These are phyloP conservation scores for Stenodema calcarata DNA, from an alignment of 2,888 invertebrate genomes.

Conservation along the genomic window DNA sequence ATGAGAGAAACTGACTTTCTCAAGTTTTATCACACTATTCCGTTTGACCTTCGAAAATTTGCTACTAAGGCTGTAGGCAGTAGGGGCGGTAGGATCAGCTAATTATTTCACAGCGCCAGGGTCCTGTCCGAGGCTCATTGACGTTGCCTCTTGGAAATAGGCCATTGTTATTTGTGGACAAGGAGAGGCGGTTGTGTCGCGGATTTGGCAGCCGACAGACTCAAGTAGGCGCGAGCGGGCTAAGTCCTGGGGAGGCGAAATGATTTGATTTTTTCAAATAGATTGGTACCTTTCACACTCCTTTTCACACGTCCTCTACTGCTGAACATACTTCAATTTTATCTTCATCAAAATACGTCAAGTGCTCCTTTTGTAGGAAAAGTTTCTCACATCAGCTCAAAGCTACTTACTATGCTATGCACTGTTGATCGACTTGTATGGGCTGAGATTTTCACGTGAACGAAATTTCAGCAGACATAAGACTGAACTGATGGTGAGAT, in stretches of 20 bases:
- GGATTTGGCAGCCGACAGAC: conserved; percentile 19
- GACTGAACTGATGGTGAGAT: too few species aligned
- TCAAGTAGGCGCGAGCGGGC: not conserved
- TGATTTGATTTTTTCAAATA: not conserved
- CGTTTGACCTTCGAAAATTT: not conserved
- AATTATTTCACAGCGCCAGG: conserved; percentile 15
- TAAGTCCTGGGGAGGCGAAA: not conserved
- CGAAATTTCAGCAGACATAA: too few species aligned
- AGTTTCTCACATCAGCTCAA: too few species aligned
- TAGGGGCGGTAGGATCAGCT: not conserved
- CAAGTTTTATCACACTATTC: not conserved
- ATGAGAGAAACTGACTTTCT: not conserved
- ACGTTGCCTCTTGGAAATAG: conserved; percentile 43
- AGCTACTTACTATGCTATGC: too few species aligned
- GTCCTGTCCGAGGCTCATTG: conserved; percentile 29
- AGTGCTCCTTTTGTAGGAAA: too few species aligned
- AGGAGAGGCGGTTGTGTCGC: not conserved
- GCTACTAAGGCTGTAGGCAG: not conserved
- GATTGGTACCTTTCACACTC: too few species aligned
- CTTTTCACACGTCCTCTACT: too few species aligned
- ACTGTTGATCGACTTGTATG: too few species aligned
- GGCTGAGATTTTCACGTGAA: too few species aligned
- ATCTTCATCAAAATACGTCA: too few species aligned
- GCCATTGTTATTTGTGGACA: conserved; percentile 42
- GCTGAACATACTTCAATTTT: too few species aligned